Base-by-base conservation (phyloP, 1,140 invertebrate genomes). In the Ips typographus region DNA sequence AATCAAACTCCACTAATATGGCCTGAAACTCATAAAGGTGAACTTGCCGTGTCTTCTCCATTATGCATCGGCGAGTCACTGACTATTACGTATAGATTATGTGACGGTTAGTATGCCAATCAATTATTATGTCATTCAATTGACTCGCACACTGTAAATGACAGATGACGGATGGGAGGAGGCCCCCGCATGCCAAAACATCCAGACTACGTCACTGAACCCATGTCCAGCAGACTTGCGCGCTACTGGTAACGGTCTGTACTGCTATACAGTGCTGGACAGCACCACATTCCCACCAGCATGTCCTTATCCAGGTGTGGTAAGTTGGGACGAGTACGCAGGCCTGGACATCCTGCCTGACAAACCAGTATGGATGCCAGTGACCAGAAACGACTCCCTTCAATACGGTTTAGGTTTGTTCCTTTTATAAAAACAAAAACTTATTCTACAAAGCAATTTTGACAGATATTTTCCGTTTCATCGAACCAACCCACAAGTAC, bases 331-430 rank as follows among this genome's bases (percentile, higher is more conserved):
- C 40, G 55, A 60, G n/a, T 71, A 71, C 56, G 49, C 55, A 4
- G 36, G 57, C 7, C 7, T 47, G 8, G 38, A 58, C n/a, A 36
- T 64, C 6, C 63, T 67, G 39, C 8, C 52, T 38, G 38, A 40
- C 3, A 37, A 36, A 38, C 69, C 72, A 3, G 58, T 73, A 7
- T 73, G 72, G 72, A 65, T 73, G 64, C 72, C 72, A 42, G 37
- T 73, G 37, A n/a, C 49, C 7, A 66, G 68, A 55, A 53, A 65
- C 36, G 44, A 67, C 22, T 38, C 47, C 36, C 8, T 6, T 41
- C 22, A 8, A 4, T 65, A 68, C 65, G 71, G 71, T 40, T 39
- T 66, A 40, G 71, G 71, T 72, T 62, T 47, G 2, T 37, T 65
- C 47, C 8, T 39, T 55, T 55, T 41, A 4, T 60, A 37, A 57